phyloP scores from a whole-genome alignment of 1,140 invertebrate genomes.

The Trichogramma pretiosum region DNA sequence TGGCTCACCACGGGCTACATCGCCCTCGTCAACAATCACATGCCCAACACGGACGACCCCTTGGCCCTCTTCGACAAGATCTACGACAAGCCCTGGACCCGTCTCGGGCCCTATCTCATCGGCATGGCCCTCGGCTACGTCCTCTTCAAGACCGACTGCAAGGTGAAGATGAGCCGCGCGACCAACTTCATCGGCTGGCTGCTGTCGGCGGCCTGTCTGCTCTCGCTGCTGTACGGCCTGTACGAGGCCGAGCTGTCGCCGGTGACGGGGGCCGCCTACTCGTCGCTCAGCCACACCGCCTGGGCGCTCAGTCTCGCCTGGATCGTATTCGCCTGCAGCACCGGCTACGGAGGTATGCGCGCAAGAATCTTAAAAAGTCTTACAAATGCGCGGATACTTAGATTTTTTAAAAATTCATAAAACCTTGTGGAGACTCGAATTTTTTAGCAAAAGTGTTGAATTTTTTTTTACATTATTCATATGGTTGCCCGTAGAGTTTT shows the following conservation, averaged over 20 bases:
- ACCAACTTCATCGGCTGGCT: slow-evolving; percentile 62
- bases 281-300: slow-evolving; percentile 71
- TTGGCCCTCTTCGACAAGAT: slow-evolving; percentile 78
- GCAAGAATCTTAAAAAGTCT: too few species aligned
- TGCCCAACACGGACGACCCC: slow-evolving; percentile 70
- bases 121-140: slow-evolving; percentile 78
- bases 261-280: slow-evolving; percentile 67
- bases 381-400: too few species aligned
- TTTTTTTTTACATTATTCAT: too few species aligned
- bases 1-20: slow-evolving; percentile 72
- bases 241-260: slow-evolving; percentile 62
- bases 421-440: too few species aligned
- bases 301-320: slow-evolving; percentile 77
- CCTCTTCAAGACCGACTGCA: slow-evolving; percentile 72
- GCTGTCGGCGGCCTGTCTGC: slow-evolving; percentile 52
- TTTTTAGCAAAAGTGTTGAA: too few species aligned
- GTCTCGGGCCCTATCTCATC: slow-evolving; percentile 70
- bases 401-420: slow-evolving; percentile 8
- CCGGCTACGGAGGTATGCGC: slow-evolving; percentile 75
- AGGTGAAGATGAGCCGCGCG: slow-evolving; percentile 61
- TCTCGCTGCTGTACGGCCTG: slow-evolving; percentile 67
- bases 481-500: too few species aligned
- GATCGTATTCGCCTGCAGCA: slow-evolving; percentile 82
- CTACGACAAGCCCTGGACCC: slow-evolving; percentile 80
- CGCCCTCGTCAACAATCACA: slow-evolving; percentile 68